phyloP scores from a whole-genome alignment of 1,140 invertebrate species.

The Neotoxoptera formosana region DNA sequence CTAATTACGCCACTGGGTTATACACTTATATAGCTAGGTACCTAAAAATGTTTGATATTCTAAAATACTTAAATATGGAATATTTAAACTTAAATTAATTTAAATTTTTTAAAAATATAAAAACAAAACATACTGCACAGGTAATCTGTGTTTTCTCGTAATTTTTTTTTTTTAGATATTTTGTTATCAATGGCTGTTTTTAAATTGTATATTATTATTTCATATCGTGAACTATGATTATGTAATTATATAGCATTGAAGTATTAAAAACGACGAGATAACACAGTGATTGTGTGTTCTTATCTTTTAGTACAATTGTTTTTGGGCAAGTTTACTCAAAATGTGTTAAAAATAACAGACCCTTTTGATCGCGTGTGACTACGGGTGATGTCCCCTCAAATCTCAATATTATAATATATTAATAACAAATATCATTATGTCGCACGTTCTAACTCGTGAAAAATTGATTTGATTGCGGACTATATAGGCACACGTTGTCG shows the following conservation, averaged over 20 bases:
- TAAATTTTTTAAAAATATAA: no score
- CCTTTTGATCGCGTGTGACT: neutral
- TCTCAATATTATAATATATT: neutral
- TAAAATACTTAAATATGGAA: neutral
- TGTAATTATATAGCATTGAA: neutral
- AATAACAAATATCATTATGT: neutral
- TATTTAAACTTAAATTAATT: neutral
- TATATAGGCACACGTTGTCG: neutral
- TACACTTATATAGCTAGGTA: neutral
- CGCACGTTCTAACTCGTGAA: neutral
- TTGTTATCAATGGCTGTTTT: neutral
- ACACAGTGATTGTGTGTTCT: neutral
- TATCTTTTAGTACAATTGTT: neutral
- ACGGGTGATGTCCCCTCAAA: neutral
- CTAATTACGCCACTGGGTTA: no score
- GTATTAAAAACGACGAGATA: neutral
- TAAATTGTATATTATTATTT: neutral
- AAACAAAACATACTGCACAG: neutral
- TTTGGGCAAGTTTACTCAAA: neutral
- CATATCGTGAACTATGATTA: neutral
- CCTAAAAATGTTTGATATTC: neutral
- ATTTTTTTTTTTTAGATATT: neutral
- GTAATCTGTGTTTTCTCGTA: neutral
- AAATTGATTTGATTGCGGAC: neutral
- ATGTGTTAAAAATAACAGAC: neutral